Conservation (phyloP, 2,888 invertebrate genomes). For the Neria commutata region DNA sequence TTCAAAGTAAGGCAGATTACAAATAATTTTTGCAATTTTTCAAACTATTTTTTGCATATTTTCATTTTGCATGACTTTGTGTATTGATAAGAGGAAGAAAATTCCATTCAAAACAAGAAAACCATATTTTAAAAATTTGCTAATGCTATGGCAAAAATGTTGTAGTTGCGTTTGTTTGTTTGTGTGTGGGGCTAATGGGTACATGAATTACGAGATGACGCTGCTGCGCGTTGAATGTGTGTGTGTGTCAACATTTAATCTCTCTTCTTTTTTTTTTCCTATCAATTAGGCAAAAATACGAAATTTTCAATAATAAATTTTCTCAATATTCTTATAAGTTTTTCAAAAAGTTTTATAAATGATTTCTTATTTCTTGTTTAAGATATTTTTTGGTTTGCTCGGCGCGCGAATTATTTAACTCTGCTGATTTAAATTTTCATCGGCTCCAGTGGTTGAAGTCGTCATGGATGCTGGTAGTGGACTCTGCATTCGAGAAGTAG, state of each 20-base stretch:
- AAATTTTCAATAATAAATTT: background rate
- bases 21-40: background rate
- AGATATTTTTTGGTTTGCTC: slow-evolving; percentile 17
- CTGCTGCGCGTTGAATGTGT: background rate
- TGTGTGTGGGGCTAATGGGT: too few species aligned
- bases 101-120: background rate
- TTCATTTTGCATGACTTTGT: background rate
- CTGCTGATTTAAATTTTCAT: slow-evolving; percentile 75
- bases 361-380: background rate
- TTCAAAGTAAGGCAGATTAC: slow-evolving; percentile 12
- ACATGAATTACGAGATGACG: background rate
- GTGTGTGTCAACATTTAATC: background rate
- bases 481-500: slow-evolving; percentile 66
- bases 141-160: background rate
- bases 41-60: background rate
- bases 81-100: background rate
- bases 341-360: slow-evolving; percentile 9
- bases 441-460: slow-evolving; percentile 69
- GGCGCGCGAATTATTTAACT: slow-evolving; percentile 51
- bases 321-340: too few species aligned
- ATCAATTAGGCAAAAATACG: background rate
- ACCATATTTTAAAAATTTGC: slow-evolving; percentile 1
- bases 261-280: background rate
- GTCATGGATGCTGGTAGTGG: slow-evolving; percentile 68
- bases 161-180: background rate